phyloP scores from a whole-genome alignment of 2,797 vertebrate species.

The Sebastes umbrosus region DNA sequence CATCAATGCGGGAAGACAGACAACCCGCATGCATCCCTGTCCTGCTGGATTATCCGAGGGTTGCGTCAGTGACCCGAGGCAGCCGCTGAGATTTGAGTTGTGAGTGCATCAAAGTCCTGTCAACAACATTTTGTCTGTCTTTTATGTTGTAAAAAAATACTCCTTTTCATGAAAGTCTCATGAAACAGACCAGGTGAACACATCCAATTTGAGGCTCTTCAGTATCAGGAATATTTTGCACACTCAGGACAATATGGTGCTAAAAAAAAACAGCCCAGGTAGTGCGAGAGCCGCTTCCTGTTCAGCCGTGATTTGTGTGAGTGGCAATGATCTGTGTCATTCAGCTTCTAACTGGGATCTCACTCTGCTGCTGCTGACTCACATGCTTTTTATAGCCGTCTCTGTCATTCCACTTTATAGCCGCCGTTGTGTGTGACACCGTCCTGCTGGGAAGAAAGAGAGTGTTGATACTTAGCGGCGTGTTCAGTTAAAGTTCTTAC shows the following conservation, averaged over 20 bases:
- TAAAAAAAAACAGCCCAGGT: conserved; percentile 37
- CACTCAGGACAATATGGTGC: conserved; percentile 1
- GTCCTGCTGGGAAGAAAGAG: conserved; percentile 33
- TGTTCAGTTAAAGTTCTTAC: conserved; percentile 33
- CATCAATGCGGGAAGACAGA: conserved; percentile 43
- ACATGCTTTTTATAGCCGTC: conserved; percentile 72
- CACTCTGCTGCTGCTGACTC: conserved; percentile 75
- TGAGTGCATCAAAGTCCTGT: conserved; percentile 45
- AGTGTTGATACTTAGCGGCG: conserved; percentile 38
- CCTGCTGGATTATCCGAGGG: conserved; percentile 42
- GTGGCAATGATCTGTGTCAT: conserved; percentile 74
- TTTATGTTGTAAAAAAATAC: not conserved
- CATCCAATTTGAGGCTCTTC: not conserved
- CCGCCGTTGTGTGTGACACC: conserved; percentile 22
- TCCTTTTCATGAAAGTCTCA: not conserved
- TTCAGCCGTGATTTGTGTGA: conserved; percentile 60
- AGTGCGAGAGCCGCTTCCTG: conserved; percentile 48
- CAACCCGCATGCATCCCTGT: conserved; percentile 10
- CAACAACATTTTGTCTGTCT: conserved; percentile 8
- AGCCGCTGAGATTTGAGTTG: conserved; percentile 1
- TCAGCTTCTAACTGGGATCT: conserved; percentile 72
- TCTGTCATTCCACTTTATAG: conserved; percentile 64
- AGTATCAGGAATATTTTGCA: conserved; percentile 14
- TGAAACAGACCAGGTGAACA: not conserved
- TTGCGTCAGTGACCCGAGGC: conserved; percentile 49